Evolutionary conservation across 2,113 vertebrate species (phyloP).

Genomic region (Oncorhynchus nerka): DNA sequence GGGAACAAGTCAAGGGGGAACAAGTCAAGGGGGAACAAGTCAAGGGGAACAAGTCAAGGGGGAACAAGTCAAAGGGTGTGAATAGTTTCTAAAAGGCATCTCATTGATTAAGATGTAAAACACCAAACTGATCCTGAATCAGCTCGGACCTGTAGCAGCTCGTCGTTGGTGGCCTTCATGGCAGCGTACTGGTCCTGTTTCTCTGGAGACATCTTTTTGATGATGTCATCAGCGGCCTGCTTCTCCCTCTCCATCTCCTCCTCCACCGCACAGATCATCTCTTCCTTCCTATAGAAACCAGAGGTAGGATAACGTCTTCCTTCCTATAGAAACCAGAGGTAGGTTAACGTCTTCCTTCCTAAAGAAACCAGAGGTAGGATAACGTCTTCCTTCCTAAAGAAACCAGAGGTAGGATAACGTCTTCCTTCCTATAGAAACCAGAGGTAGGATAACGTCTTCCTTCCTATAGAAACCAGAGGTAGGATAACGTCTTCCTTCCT

Average conservation of each 20-base stretch:
- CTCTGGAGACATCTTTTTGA: conserved; percentile 85
- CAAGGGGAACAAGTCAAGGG: too few relatives aligned
- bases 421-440: too few relatives aligned
- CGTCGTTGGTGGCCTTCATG: conserved; percentile 86
- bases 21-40: too few relatives aligned
- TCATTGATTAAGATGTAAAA: background rate
- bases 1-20: too few relatives aligned
- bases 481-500: too few relatives aligned
- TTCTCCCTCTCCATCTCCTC: conserved; percentile 84
- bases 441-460: too few relatives aligned
- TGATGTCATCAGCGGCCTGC: conserved; percentile 81
- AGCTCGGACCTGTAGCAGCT: conserved; percentile 81
- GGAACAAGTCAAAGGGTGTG: too few relatives aligned
- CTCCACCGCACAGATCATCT: conserved; percentile 80
- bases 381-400: too few relatives aligned
- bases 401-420: too few relatives aligned
- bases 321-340: conserved; percentile 71
- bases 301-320: conserved; percentile 76
- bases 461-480: too few relatives aligned
- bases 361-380: too few relatives aligned
- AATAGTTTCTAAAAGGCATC: background rate
- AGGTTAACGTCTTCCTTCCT: too few relatives aligned
- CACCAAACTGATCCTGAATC: background rate
- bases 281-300: conserved; percentile 82
- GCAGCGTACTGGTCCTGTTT: conserved; percentile 85